Percentiles rank a stretch among this genome's conserved stretches.
phyloP scores from a whole-genome alignment of 2,113 vertebrate genomes.

The Motacilla tschutschensis region DNA sequence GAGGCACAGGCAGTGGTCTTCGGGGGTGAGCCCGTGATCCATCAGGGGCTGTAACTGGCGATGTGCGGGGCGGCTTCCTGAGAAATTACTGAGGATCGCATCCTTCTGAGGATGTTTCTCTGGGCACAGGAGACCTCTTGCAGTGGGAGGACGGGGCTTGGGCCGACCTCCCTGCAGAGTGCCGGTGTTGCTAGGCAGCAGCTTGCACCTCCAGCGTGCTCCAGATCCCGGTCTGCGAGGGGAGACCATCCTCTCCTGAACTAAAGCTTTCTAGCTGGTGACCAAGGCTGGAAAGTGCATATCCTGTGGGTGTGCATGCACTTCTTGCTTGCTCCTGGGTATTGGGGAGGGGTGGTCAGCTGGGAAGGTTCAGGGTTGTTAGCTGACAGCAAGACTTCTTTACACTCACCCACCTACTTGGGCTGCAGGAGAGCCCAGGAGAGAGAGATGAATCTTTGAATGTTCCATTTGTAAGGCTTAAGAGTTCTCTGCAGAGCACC shows the following conservation, averaged over 20 bases:
- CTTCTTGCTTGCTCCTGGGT: neutral
- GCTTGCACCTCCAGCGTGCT: neutral
- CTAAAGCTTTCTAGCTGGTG: neutral
- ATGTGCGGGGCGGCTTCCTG: neutral
- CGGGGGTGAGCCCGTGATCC: accelerated
- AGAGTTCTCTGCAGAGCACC: neutral
- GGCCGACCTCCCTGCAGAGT: neutral
- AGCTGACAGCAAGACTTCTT: neutral
- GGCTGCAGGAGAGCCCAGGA: neutral
- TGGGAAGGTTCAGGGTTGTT: accelerated
- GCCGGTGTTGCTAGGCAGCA: conserved; percentile 36
- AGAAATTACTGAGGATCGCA: neutral
- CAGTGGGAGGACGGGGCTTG: neutral
- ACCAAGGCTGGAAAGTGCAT: neutral
- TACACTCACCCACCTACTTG: neutral
- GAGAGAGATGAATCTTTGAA: neutral
- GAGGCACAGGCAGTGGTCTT: neutral
- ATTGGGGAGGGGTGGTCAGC: neutral
- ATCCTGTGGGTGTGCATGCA: accelerated
- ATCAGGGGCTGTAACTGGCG: neutral
- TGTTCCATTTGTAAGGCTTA: neutral
- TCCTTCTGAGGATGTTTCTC: neutral
- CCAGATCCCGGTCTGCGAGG: neutral
- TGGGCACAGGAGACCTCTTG: neutral
- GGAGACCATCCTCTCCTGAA: neutral